phyloP scores from a whole-genome alignment of 2,888 invertebrate genomes.

The Chloroclysta siterata region DNA sequence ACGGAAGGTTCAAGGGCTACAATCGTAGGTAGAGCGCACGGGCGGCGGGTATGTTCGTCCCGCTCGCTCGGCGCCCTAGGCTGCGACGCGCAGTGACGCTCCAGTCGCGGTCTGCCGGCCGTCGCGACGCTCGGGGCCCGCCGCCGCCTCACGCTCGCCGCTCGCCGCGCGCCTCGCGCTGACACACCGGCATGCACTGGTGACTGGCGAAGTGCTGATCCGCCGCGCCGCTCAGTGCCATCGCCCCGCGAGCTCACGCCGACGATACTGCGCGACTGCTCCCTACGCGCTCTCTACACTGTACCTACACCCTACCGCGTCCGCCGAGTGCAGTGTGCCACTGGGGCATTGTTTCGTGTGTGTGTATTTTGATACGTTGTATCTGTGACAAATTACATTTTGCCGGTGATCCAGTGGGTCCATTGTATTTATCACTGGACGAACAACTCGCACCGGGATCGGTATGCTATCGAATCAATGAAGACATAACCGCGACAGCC shows the following conservation, averaged over 20 bases:
- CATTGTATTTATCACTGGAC: slow-evolving; percentile 34
- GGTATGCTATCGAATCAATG: slow-evolving; percentile 72
- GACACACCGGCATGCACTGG: slow-evolving; percentile 64
- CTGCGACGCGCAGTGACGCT: slow-evolving; percentile 79
- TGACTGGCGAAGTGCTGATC: slow-evolving; percentile 26
- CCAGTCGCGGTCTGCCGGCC: slow-evolving; percentile 85
- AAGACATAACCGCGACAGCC: slow-evolving; percentile 45
- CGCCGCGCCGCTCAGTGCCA: slow-evolving; percentile 58
- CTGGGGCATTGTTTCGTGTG: slow-evolving; percentile 68
- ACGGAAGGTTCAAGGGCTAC: slow-evolving; percentile 78
- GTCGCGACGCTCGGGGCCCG: slow-evolving; percentile 83
- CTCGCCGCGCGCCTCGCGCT: slow-evolving; percentile 66
- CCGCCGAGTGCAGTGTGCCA: slow-evolving; percentile 66
- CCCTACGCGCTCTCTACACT: slow-evolving; percentile 24
- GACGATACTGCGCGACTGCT: slow-evolving; percentile 38
- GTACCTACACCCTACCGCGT: slow-evolving; percentile 42
- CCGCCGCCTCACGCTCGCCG: slow-evolving; percentile 65
- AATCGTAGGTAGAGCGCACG: slow-evolving; percentile 68
- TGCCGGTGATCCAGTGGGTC: slow-evolving; percentile 45
- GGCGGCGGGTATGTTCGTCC: slow-evolving; percentile 72
- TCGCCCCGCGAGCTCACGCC: slow-evolving; percentile 34
- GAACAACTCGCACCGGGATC: slow-evolving; percentile 46
- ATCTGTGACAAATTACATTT: slow-evolving; percentile 51
- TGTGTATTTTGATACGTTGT: slow-evolving; percentile 51
- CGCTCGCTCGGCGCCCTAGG: slow-evolving; percentile 80